Conservation (phyloP, 2,797 vertebrate genomes). For the Sarcoramphus papa region DNA sequence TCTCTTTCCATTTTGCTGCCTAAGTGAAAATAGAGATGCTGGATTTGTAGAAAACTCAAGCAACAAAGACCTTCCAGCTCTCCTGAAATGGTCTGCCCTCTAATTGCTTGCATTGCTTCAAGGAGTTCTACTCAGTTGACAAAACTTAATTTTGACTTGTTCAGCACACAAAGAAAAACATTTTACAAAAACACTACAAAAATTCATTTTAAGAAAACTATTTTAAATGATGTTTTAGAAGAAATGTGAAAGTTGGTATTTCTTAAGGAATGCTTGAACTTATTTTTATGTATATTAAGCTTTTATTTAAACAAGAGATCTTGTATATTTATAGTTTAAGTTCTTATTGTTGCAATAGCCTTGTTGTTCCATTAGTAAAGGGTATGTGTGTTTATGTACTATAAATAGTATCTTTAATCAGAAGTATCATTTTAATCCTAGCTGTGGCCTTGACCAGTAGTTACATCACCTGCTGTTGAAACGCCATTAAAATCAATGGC, state of each 20-base stretch:
- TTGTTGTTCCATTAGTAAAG: background rate
- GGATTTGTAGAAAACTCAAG: conserved; percentile 46
- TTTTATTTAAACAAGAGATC: background rate
- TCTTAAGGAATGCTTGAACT: background rate
- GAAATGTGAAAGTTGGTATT: background rate
- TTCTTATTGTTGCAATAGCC: background rate
- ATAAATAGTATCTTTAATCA: background rate
- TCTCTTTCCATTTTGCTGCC: conserved; percentile 23
- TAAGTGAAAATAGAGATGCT: conserved; percentile 43
- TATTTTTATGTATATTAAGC: background rate
- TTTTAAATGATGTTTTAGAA: background rate
- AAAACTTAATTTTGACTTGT: conserved; percentile 14
- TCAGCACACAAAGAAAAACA: background rate
- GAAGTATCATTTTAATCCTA: background rate
- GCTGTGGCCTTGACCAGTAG: background rate
- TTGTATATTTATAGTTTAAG: background rate
- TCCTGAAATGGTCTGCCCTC: conserved; percentile 8
- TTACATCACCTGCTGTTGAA: background rate
- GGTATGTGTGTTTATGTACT: background rate
- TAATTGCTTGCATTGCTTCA: conserved; percentile 28
- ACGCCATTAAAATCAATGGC: background rate
- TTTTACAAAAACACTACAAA: background rate
- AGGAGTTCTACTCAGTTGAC: background rate
- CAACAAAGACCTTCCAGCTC: conserved; percentile 26
- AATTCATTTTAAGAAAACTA: background rate